Evolutionary conservation across 2,797 vertebrate genomes (phyloP).

Genomic region (Pseudochirops corinnae): DNA sequence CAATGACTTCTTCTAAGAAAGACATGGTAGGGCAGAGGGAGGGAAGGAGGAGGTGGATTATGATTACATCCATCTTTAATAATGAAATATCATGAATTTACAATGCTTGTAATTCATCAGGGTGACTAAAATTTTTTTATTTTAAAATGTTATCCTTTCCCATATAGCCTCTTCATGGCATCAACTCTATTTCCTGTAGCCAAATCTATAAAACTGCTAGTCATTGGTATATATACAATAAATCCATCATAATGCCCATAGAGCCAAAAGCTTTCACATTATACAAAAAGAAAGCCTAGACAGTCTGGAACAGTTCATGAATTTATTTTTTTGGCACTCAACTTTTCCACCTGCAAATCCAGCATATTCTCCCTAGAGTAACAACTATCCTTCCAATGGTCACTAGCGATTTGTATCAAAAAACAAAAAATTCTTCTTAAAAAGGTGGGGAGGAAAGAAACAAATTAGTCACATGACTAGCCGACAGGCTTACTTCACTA

Average conservation of each 20-base stretch:
- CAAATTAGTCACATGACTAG: constrained; percentile 10
- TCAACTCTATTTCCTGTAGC: constrained; percentile 43
- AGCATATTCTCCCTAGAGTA: constrained; percentile 24
- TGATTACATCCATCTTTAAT: constrained; percentile 29
- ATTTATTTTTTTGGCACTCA: constrained; percentile 23
- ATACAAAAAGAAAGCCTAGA: constrained; percentile 17
- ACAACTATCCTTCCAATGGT: constrained; percentile 43
- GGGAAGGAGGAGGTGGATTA: not conserved
- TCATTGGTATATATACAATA: not conserved
- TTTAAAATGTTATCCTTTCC: constrained; percentile 57
- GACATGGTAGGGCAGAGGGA: no score
- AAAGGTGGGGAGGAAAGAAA: not conserved
- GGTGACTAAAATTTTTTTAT: constrained; percentile 18
- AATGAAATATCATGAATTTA: constrained; percentile 43
- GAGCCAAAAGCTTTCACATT: constrained; percentile 1
- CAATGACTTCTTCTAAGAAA: not conserved
- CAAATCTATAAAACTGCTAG: constrained; percentile 3
- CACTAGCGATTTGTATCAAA: constrained; percentile 28
- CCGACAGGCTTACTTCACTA: not conserved
- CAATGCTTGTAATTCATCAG: constrained; percentile 35
- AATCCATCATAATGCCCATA: constrained; percentile 34
- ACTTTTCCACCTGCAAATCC: constrained; percentile 16
- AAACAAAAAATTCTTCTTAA: constrained; percentile 22
- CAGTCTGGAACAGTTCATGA: constrained; percentile 19
- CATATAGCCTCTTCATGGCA: constrained; percentile 38